Conservation (phyloP, 2,888 invertebrate species). For the Eupithecia insigniata region DNA sequence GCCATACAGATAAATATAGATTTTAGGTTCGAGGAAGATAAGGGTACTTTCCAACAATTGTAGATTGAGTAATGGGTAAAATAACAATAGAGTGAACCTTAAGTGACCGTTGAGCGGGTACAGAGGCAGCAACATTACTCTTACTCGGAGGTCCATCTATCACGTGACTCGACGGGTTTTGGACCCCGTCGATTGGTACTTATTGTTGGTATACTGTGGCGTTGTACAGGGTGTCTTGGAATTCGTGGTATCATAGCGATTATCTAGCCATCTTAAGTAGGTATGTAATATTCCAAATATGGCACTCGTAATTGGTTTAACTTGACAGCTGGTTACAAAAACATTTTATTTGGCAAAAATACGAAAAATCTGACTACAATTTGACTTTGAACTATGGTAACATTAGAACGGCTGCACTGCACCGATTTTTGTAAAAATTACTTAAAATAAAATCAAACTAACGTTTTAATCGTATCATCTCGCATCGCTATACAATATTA, state of each 20-base stretch:
- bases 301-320: no score
- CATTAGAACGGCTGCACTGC: no score
- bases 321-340: no score
- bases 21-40: neutral
- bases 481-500: no score
- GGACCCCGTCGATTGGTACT: conserved; percentile 32
- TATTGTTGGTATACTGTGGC: neutral
- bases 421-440: no score
- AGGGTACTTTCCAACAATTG: neutral
- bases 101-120: conserved; percentile 17
- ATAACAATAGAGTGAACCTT: neutral
- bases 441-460: no score
- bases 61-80: neutral
- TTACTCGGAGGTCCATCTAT: conserved; percentile 38
- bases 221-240: neutral
- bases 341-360: no score
- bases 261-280: neutral
- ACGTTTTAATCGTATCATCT: no score
- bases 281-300: no score
- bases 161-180: conserved; percentile 41
- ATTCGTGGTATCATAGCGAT: neutral
- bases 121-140: conserved; percentile 36
- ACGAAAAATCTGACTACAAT: no score
- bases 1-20: neutral
- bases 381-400: no score